Percentiles rank a stretch among this genome's conserved stretches.
Evolutionary conservation across 37 sponge, comb jelly and placozoan genomes (phyloP).

Genomic region (Eunapius fragilis): DNA sequence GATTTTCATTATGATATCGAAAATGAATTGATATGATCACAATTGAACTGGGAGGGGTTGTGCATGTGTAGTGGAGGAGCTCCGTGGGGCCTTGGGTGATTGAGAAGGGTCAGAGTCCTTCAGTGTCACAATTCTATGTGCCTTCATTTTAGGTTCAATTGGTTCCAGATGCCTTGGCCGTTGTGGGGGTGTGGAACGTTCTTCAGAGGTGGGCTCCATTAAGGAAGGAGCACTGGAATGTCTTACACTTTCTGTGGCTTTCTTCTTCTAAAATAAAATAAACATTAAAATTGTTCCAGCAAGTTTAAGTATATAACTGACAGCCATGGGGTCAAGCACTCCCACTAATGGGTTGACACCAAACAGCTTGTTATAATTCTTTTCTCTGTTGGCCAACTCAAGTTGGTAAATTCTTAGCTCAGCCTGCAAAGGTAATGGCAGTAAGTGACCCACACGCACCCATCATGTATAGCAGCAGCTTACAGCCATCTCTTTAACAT

Average conservation of each 20-base stretch:
- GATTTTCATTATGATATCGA: background rate
- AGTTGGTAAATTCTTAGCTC: constrained; percentile 87
- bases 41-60: background rate
- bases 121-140: background rate
- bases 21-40: background rate
- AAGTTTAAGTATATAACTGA: background rate
- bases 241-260: background rate
- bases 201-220: background rate
- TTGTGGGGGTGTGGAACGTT: background rate
- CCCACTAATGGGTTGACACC: constrained; percentile 83
- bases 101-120: background rate
- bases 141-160: background rate
- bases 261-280: background rate
- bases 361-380: constrained; percentile 95
- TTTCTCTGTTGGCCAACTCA: constrained; percentile 93
- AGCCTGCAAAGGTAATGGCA: constrained; percentile 51
- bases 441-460: background rate
- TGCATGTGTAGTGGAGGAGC: background rate
- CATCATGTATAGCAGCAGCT: background rate
- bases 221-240: background rate
- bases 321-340: constrained; percentile 60
- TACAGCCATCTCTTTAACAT: constrained; percentile 70
- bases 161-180: background rate
- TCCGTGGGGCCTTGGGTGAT: background rate
- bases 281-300: too few species aligned